Evolutionary conservation across 2,797 vertebrate species (phyloP).

Genomic region (Craterocephalus amniculus): DNA sequence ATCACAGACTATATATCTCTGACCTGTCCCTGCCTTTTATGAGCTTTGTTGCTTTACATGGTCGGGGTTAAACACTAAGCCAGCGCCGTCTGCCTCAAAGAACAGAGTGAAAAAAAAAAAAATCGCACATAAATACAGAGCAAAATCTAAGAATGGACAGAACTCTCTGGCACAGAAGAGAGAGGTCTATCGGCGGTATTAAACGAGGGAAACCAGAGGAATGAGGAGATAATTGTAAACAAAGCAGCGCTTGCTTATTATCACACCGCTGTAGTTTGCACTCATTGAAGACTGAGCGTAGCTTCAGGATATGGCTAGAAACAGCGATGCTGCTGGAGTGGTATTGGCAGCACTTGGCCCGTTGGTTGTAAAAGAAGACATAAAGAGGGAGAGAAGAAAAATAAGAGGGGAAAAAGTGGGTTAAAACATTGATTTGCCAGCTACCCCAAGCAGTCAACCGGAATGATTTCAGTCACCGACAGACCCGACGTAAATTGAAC

Average conservation of each 20-base stretch:
- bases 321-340: background rate
- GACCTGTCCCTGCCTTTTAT: slow-evolving; percentile 24
- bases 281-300: background rate
- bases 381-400: background rate
- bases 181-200: background rate
- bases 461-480: background rate
- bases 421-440: background rate
- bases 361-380: background rate
- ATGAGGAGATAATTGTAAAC: background rate
- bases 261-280: background rate
- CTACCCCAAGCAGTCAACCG: background rate
- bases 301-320: background rate
- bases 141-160: background rate
- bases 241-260: background rate
- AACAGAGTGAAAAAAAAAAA: background rate
- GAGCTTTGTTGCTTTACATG: slow-evolving; percentile 7
- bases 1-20: slow-evolving; percentile 43
- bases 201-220: background rate
- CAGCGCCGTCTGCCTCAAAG: background rate
- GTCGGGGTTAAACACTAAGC: slow-evolving; percentile 21
- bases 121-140: background rate
- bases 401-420: background rate
- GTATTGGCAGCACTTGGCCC: background rate
- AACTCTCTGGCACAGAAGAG: background rate
- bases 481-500: background rate